Conservation (phyloP, 2,113 vertebrate species). For the Eira barbara region DNA sequence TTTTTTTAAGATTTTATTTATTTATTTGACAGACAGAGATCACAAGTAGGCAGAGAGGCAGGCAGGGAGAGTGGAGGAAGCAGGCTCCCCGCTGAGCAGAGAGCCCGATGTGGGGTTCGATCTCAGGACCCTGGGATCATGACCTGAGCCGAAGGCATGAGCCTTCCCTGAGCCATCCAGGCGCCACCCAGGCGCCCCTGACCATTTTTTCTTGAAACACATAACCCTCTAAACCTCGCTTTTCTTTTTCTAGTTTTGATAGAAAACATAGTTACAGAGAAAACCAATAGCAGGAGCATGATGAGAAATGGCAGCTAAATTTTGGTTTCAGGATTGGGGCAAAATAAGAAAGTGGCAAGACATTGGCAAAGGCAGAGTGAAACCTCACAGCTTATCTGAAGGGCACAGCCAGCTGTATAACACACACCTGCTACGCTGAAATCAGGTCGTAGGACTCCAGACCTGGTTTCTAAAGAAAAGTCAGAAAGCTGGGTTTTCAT, state of each 20-base stretch:
- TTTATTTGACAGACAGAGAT: too few species aligned
- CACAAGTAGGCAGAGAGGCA: too few species aligned
- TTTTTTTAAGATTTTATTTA: too few species aligned
- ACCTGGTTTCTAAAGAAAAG: neutral
- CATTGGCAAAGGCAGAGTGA: neutral
- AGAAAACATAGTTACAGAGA: neutral
- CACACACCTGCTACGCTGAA: neutral
- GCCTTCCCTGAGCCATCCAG: too few species aligned
- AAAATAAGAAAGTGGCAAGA: neutral
- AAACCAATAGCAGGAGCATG: neutral
- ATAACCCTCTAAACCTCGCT: neutral
- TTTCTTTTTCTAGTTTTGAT: neutral
- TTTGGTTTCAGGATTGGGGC: neutral
- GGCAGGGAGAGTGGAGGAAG: too few species aligned
- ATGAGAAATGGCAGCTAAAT: neutral
- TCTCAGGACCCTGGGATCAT: too few species aligned
- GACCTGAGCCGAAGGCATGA: too few species aligned
- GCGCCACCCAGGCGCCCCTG: too few species aligned
- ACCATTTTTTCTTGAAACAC: neutral
- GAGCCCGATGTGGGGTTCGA: too few species aligned
- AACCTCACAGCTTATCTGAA: neutral
- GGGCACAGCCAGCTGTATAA: rapidly evolving
- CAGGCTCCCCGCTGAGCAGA: too few species aligned
- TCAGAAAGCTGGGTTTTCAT: neutral
- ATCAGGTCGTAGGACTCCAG: neutral